phyloP scores from a whole-genome alignment of 2,797 vertebrate genomes.

The Antrozous pallidus region DNA sequence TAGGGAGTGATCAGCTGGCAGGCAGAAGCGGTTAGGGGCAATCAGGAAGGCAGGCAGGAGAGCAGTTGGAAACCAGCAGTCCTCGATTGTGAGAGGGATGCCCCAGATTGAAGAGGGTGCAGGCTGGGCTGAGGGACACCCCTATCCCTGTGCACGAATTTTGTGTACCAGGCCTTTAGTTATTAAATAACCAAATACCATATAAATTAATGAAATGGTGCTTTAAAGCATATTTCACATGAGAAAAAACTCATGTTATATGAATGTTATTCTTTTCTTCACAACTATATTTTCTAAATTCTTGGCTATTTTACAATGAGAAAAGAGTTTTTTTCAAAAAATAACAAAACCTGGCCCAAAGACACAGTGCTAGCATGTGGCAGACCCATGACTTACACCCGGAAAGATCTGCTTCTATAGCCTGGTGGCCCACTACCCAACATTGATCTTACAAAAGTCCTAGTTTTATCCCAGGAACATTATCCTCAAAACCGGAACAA shows the following conservation, averaged over 20 bases:
- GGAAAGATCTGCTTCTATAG: neutral
- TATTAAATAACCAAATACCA: neutral
- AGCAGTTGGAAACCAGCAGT: no score
- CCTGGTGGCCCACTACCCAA: neutral
- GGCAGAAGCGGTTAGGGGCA: no score
- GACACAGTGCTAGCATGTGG: slow-evolving; percentile 22
- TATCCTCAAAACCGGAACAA: slow-evolving; percentile 26
- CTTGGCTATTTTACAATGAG: neutral
- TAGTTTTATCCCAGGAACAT: slow-evolving; percentile 19
- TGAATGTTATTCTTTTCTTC: slow-evolving; percentile 27
- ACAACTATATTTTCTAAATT: slow-evolving; percentile 37
- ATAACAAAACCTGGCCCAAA: neutral
- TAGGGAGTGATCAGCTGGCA: no score
- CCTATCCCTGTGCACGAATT: no score
- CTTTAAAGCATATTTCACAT: neutral
- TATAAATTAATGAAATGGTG: neutral
- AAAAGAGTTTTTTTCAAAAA: neutral
- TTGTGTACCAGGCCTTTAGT: no score
- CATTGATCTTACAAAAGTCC: neutral
- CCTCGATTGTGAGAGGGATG: no score
- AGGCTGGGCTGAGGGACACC: no score
- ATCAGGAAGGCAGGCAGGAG: no score
- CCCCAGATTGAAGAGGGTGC: no score
- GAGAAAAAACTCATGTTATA: neutral
- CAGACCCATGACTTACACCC: neutral